Percentiles rank a stretch among this genome's conserved stretches.
phyloP scores from a whole-genome alignment of 37 sponge, comb jelly and placozoan species.

The Hormiphora californensis region DNA sequence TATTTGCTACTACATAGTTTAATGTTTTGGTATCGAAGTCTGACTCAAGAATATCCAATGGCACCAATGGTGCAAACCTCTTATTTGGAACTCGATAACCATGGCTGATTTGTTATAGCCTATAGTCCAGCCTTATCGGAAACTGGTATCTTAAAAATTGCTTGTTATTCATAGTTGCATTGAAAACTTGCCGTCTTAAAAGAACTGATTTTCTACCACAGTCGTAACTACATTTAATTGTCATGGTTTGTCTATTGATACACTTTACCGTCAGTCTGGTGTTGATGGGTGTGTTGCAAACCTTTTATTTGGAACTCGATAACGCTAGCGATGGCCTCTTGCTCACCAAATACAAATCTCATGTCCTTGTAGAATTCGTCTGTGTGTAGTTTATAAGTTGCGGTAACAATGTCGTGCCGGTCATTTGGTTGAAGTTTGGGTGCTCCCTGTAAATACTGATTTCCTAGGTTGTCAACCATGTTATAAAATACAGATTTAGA shows the following conservation, averaged over 20 bases:
- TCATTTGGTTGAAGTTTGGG: constrained; percentile 57
- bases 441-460: too few species aligned
- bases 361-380: constrained; percentile 57
- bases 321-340: constrained; percentile 30
- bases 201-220: too few species aligned
- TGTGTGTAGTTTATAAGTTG: constrained; percentile 57
- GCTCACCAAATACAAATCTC: constrained; percentile 58
- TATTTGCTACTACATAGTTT: too few species aligned
- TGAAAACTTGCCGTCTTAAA: too few species aligned
- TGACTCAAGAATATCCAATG: too few species aligned
- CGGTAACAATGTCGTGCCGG: constrained; percentile 58
- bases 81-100: constrained; percentile 2
- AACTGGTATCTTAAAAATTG: constrained; percentile 7
- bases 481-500: too few species aligned
- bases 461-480: constrained; percentile 51
- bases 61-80: constrained; percentile 4
- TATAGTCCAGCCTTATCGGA: neutral
- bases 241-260: neutral
- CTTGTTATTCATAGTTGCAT: neutral
- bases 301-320: neutral
- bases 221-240: too few species aligned
- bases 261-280: neutral
- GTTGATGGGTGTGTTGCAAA: neutral
- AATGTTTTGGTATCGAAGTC: too few species aligned
- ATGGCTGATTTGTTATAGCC: neutral